Evolutionary conservation across 2,888 invertebrate genomes (phyloP).

Genomic region (Agrypnus murinus): DNA sequence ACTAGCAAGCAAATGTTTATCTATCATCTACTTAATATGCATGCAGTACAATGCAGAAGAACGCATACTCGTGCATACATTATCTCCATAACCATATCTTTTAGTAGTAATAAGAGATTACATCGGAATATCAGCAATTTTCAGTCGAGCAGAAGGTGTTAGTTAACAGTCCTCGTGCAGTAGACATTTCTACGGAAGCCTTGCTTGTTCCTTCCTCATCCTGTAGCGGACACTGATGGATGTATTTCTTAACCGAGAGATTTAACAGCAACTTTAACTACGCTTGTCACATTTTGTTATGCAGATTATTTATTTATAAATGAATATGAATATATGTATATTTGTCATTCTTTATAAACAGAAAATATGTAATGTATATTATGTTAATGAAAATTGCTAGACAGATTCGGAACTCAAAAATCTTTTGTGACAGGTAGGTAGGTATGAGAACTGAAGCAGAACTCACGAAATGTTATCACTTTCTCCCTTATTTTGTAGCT

Average conservation of each 20-base stretch:
- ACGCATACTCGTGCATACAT: slow-evolving; percentile 14
- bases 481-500: no score
- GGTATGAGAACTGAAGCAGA: no score
- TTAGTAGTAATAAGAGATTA: slow-evolving; percentile 23
- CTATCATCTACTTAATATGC: slow-evolving; percentile 9
- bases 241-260: slow-evolving; percentile 50
- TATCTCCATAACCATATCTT: slow-evolving; percentile 9
- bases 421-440: no score
- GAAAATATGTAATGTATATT: no score
- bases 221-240: slow-evolving; percentile 58
- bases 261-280: slow-evolving; percentile 44
- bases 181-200: slow-evolving; percentile 44
- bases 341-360: no score
- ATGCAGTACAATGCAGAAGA: slow-evolving; percentile 10
- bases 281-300: slow-evolving; percentile 14
- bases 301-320: slow-evolving; percentile 22
- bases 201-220: slow-evolving; percentile 46
- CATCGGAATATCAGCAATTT: slow-evolving; percentile 33
- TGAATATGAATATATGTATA: no score
- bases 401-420: no score
- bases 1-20: slow-evolving; percentile 20
- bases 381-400: no score
- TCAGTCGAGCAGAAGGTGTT: slow-evolving; percentile 34
- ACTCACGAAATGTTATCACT: no score
- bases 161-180: slow-evolving; percentile 18